Base-by-base conservation (phyloP, 2,797 vertebrate species). In the Poeciliopsis presidionis region DNA sequence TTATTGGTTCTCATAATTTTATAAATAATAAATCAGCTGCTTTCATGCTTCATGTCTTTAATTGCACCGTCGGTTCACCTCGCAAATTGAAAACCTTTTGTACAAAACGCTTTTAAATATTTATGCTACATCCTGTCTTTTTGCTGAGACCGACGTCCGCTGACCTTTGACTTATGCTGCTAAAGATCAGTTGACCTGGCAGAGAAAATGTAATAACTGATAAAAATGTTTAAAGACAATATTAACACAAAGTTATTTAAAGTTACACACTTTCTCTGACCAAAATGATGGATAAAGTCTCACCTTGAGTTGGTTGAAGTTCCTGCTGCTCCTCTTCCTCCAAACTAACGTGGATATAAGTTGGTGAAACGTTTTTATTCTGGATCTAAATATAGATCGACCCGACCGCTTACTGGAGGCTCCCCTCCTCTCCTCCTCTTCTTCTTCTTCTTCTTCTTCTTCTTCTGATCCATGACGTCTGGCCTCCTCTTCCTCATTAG, bases 21-120 rank as follows among this genome's bases (percentile, higher is more conserved):
- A 93, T 93, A 76, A 93, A 93, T 94, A 91, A 93, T 93, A 53
- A 74, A 94, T 90, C 33, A 43, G 67, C 82, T 83, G 83, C 74
- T 88, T 84, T 74, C 82, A 77, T 76, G 81, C 80, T 73, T 51
- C 51, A 81, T 70, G 79, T 39, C 67, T 79, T 73, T 51, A 49
- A 45, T 25, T 28, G 51, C 25, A n/a, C 51, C 46, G 0, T 53
- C 45, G 33, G 72, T 53, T 39, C 65, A 67, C n/a, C 36, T 59
- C 22, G 55, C 75, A 74, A 5, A 72, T 33, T 7, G 49, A 82
- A 78, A 76, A 85, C 84, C 41, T 70, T 49, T 57, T 7, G 2
- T 71, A 65, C 59, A 61, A 49, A 80, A 73, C 76, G 67, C 41
- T 75, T n/a, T 61, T 45, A 61, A 55, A 39, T 61, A 55, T 70